phyloP scores from a whole-genome alignment of 2,113 vertebrate genomes.

The Heterocephalus glaber region DNA sequence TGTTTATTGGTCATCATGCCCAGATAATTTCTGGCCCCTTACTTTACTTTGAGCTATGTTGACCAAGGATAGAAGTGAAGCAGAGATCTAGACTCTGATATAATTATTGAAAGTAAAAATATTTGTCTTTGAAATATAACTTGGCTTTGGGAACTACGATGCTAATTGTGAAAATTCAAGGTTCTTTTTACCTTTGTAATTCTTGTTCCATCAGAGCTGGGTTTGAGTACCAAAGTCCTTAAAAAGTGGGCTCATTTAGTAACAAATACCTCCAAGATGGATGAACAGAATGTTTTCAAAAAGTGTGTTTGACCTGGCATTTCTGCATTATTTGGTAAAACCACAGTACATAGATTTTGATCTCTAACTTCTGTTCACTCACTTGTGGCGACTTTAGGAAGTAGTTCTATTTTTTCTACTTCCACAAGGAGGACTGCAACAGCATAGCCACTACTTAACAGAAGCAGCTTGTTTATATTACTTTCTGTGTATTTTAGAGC shows the following conservation, averaged over 20 bases:
- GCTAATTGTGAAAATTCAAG: constrained; percentile 64
- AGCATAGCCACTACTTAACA: neutral
- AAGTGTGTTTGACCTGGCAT: constrained; percentile 54
- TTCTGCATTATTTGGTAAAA: constrained; percentile 63
- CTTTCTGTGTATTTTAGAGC: constrained; percentile 26
- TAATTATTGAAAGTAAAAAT: constrained; percentile 70
- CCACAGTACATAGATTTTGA: constrained; percentile 60
- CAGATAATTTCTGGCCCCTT: neutral
- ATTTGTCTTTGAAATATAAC: constrained; percentile 57
- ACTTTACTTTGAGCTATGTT: constrained; percentile 32
- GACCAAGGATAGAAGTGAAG: constrained; percentile 50
- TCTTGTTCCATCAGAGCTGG: constrained; percentile 71
- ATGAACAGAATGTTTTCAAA: constrained; percentile 43
- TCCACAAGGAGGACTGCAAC: neutral
- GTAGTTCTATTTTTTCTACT: constrained; percentile 60
- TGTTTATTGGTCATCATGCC: neutral
- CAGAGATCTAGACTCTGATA: constrained; percentile 67
- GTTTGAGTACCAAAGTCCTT: constrained; percentile 41
- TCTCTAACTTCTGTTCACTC: constrained; percentile 62
- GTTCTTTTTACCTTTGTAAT: constrained; percentile 63
- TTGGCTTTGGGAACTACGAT: constrained; percentile 62
- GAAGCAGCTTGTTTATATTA: constrained; percentile 54
- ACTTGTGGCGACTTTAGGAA: constrained; percentile 66
- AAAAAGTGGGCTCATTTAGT: constrained; percentile 62
- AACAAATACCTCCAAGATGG: constrained; percentile 61